Base-by-base conservation (phyloP, 2,888 invertebrate genomes). In the Caenorhabditis sinica region DNA sequence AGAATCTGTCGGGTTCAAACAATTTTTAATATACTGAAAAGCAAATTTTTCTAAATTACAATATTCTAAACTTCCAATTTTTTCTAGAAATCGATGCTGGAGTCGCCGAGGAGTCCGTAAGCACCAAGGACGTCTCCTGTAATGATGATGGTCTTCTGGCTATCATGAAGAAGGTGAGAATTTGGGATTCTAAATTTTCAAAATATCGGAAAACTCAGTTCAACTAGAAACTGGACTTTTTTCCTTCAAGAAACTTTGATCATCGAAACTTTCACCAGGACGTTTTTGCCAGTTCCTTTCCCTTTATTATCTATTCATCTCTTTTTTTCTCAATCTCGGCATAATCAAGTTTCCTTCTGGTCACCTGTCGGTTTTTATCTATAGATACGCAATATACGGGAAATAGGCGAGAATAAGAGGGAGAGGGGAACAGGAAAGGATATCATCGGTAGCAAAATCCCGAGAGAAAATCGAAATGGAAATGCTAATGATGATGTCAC, bases 111-210 rank as follows among this genome's bases (percentile, higher is more conserved):
- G 79, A 72, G 11, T 65, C 73, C 1, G 83, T 71, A 1, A 73
- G 63, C 61, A 77, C 74, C 23, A 83, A 77, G 53, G 83, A 79
- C 20, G 83, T 72, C 33, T 72, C 84, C 8, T 84, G 84, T 33
- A 84, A 84, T 43, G 76, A 81, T 20, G 66, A 76, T 11, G 33
- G 66, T 2, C 84, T 84, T 61, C 20, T 84, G 13, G 60, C 36
- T 1, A 84, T 84, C 23, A 84, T 84, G 84, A 80, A 80, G 30
- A 76, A 71, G 61, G 82, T 75, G 17, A 30, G 68, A 40, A 49
- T 20, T 56, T 15, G 2, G 40, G 13, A 6, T n/a, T 56, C 13
- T 3, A 56, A 56, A 56, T 1, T 2, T 8, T 23, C 6, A n/a
- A 30, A 58, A 8, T 30, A 33, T 30, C 25, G 30, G 30, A 9